Evolutionary conservation across 2,113 vertebrate species (phyloP).

Genomic region (Gymnarchus niloticus): DNA sequence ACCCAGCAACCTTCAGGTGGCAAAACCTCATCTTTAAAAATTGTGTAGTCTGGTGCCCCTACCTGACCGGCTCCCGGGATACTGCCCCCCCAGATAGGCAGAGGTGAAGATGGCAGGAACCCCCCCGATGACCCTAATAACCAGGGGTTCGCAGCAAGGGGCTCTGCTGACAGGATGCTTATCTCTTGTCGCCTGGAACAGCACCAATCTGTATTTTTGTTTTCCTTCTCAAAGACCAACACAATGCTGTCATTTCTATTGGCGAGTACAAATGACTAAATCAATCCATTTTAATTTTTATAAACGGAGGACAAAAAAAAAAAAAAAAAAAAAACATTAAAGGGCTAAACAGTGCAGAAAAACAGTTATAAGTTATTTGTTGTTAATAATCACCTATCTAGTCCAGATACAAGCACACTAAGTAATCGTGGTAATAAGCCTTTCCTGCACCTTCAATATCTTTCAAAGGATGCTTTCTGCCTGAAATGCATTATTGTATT

Average conservation of each 20-base stretch:
- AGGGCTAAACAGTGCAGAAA: too few species aligned
- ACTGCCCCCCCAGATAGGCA: conserved; percentile 76
- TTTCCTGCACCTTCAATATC: too few species aligned
- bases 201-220: background rate
- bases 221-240: background rate
- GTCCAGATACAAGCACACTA: too few species aligned
- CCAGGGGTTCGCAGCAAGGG: conserved; percentile 77
- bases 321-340: too few species aligned
- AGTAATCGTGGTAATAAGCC: too few species aligned
- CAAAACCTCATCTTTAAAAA: background rate
- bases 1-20: background rate
- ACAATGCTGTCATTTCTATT: background rate
- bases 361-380: too few species aligned
- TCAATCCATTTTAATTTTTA: too few species aligned
- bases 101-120: conserved; percentile 65
- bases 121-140: conserved; percentile 71
- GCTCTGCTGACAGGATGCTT: conserved; percentile 92
- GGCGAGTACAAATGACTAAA: too few species aligned
- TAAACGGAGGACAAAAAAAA: too few species aligned
- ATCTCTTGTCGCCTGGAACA: conserved; percentile 84
- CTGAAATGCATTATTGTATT: too few species aligned
- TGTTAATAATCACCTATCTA: too few species aligned
- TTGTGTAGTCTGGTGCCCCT: conserved; percentile 8
- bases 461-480: too few species aligned
- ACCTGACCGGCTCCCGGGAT: conserved; percentile 78